Evolutionary conservation across 1,140 invertebrate genomes (phyloP), one percentile per base, ranked within the genome.

Genomic region (Drosophila burlai): DNA sequence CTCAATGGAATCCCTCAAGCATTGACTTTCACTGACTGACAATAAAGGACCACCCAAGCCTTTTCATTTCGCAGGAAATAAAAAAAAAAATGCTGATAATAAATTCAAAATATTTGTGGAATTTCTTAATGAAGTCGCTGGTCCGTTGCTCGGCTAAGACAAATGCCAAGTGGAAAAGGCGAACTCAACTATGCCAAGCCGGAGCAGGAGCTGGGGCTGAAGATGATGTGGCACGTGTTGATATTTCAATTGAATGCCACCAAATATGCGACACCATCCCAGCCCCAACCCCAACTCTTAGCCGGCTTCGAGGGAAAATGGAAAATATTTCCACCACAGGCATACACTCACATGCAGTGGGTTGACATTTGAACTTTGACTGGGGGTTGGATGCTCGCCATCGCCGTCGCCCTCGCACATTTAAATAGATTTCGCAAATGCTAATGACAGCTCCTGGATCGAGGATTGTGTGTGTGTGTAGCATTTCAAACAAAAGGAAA

Each of bases 191-290:
- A 79, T 83, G 64, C 47, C 15, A 64, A 47, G 34, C 36, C 21
- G 8, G 8, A 50, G 54, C 40, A 68, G 61, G 24, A 57, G 80
- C 40, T 47, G 43, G 24, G 9, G 62, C 45, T 38, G 36, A 69
- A 69, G 69, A 74, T 74, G 71, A 73, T 74, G 58, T 52, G 81
- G 78, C 81, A 89, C 85, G 85, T 89, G 85, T 77, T 89, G 85
- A 89, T 89, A 89, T 89, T 89, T 81, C 79, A 79, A 89, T 89
- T 90, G 85, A 89, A 89, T 89, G 85, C 66, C 81, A 69, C 66
- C 61, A 89, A 90, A 85, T 89, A 90, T 89, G 85, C 79, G 67
- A 63, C 67, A 76, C 68, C 26, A 55, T 1, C 50, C 16, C 24
- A 49, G 16, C 52, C 49, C 73, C 63, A 42, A 38, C 26, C 5